Base-by-base conservation (phyloP, 2,888 invertebrate species). In the Chaetogeoica ovagalla region DNA sequence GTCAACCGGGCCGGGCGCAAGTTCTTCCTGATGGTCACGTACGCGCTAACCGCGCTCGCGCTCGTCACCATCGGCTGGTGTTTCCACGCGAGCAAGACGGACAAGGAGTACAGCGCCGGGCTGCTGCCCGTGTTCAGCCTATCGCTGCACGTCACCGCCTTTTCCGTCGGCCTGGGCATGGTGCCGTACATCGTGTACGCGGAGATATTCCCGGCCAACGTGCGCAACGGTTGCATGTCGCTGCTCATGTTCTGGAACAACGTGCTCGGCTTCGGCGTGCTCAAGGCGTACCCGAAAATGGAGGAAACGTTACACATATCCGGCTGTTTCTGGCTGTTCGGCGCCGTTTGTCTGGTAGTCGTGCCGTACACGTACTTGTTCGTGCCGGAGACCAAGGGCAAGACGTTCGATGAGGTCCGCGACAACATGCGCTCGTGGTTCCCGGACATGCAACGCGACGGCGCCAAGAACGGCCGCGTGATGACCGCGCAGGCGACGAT, bases 201-300 rank as follows among this genome's bases (percentile, higher is more conserved):
- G 55, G 88, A 88, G 83, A 85, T 88, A 0, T 88, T 88, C 82
- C 82, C 87, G 15, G 87, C 88, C 8, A 87, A 87, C 85, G 87
- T 88, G 75, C 83, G 85, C 37, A 84, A 84, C 21, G 65, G 87
- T 59, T 89, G 88, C 0, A 88, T 87, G 6, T 87, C 87, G 83
- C 83, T 88, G 1, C 85, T 87, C 2, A 86, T 88, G 82, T 86
- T 88, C 77, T 86, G 86, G 85, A 86, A 88, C 0, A 87, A 86
- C 82, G 85, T 86, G 0, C 84, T 86, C 68, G 87, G 87, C 0
- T 85, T 86, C 66, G 84, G 86, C 21, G 85, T 87, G 1, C 86
- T 86, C 0, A 87, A 87, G 83, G 85, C 86, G 5, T 88, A 87
- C 86, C 85, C 87, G 21, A 83, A 85, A 23, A 83, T 87, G 2